A percentile compares a stretch with the other conserved stretches of the same genome.
Conservation (phyloP, 2,113 vertebrate genomes). For the Brachypodius melanocephalos region DNA sequence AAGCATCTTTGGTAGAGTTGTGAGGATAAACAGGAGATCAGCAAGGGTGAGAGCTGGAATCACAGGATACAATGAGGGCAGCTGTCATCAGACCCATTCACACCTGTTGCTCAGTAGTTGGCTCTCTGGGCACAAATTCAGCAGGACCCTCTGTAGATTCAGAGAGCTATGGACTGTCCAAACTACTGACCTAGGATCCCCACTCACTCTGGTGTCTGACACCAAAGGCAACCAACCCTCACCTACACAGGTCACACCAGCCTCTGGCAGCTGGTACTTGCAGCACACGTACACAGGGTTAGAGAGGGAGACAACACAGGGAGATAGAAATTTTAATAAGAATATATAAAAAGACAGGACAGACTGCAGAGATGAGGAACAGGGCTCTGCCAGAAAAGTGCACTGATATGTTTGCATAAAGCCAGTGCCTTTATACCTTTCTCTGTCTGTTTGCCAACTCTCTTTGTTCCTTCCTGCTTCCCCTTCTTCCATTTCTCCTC, state of each 20-base stretch:
- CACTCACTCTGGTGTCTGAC: neutral
- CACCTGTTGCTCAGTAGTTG: neutral
- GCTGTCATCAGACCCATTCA: neutral
- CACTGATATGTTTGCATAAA: neutral
- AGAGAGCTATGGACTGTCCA: neutral
- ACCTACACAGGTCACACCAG: neutral
- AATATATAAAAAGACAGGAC: neutral
- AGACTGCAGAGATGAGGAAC: neutral
- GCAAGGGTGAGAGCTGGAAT: neutral
- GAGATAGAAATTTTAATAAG: neutral
- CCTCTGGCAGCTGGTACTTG: neutral
- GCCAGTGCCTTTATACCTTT: neutral
- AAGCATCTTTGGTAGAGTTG: neutral
- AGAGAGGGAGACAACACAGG: neutral
- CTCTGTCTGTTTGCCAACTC: neutral
- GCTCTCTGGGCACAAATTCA: neutral
- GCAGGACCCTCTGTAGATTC: neutral
- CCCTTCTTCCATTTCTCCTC: neutral
- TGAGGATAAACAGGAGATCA: neutral
- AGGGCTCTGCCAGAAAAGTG: neutral
- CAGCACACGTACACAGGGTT: accelerated
- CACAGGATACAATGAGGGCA: neutral
- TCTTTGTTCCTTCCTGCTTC: neutral
- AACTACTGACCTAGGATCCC: neutral
- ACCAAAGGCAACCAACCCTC: neutral